Evolutionary conservation across 2,888 invertebrate species (phyloP), one percentile per base, ranked within the genome.

Genomic region (Neoitamus cyanurus): DNA sequence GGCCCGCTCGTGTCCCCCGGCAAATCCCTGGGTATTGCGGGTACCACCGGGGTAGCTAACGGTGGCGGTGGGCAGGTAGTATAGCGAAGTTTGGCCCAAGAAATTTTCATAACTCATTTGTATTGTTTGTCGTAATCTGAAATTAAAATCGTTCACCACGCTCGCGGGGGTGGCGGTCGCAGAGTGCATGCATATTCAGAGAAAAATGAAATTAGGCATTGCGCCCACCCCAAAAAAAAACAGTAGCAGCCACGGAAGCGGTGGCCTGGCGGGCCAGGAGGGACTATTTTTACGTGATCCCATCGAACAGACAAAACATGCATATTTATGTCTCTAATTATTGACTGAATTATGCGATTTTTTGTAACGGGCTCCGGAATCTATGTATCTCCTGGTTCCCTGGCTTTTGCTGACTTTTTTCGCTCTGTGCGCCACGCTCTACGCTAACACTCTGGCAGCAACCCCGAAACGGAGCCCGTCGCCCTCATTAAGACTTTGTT

Each of bases 121-220:
- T 86, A 83, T 86, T 86, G 86, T 85, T 86, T 85, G 85, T 86
- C 85, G 86, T 86, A 86, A 86, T 86, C 86, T 86, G 86, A 86
- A 86, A 86, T 86, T 86, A 86, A 86, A 86, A 86, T 86, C 86
- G 85, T 86, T 85, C 85, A 83, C 83, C 83, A 42, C 75, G 75
- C 25, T 34, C 78, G 30, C 42, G 31, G 37, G 83, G 30, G 20
- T 13, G 42, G 42, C 11, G 78, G 78, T 30, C 28, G 37, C 42
- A 20, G 83, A 69, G 70, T 58, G 69, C 83, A 85, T 85, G 85
- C 85, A 85, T 85, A 85, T 85, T 85, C 85, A 85, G 73, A 85
- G 70, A 85, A 85, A 83, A 83, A 84, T 84, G 84, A 85, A 85
- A 85, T 85, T 85, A 84, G 85, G 85, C 85, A 80, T 5, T 42